Evolutionary conservation across 2,888 invertebrate genomes (phyloP), one percentile per base, ranked within the genome.

Genomic region (Galeopsomyia nigrocyanea): DNA sequence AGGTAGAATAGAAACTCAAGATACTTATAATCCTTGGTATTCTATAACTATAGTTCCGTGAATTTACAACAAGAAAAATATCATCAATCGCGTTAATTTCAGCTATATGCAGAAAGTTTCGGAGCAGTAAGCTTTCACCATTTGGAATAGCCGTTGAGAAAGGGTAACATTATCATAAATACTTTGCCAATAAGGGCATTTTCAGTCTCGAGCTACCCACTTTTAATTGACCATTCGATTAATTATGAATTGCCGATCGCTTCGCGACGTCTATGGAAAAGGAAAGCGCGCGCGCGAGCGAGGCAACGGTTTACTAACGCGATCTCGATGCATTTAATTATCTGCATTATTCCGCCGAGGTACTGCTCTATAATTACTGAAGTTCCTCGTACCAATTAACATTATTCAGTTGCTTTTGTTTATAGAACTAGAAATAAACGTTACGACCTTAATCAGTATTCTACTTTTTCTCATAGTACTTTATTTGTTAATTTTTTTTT

Each of bases 171-270:
- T 78, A 77, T 78, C 79, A 78, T 79, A 78, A 80, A 79, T 79
- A 77, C 77, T 72, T 19, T 53, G 72, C 67, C 76, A 76, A 77
- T 78, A 77, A 49, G 64, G 74, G 77, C 76, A 74, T 78, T 79
- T 26, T 76, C 66, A 66, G 73, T 73, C 75, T 72, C 76, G 66
- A 75, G 77, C 75, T 76, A 76, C 76, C 71, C 46, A 47, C 77
- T 76, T 79, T 80, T 79, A 79, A 80, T 80, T 80, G 81, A 78
- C 79, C 77, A 77, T 79, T 80, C 76, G 80, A 79, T 79, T 80
- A 80, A 80, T 79, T 79, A 79, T 72, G 72, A 76, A 75, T 26
- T 26, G 73, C 77, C 75, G 77, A 74, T 72, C 76, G 78, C 78
- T 77, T 78, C 78, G 76, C 56, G 39, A 3, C 58, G 39, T 22